Evolutionary conservation across 1,140 invertebrate species (phyloP), one percentile per base, ranked within the genome.

Genomic region (Propsilocerus akamusi): DNA sequence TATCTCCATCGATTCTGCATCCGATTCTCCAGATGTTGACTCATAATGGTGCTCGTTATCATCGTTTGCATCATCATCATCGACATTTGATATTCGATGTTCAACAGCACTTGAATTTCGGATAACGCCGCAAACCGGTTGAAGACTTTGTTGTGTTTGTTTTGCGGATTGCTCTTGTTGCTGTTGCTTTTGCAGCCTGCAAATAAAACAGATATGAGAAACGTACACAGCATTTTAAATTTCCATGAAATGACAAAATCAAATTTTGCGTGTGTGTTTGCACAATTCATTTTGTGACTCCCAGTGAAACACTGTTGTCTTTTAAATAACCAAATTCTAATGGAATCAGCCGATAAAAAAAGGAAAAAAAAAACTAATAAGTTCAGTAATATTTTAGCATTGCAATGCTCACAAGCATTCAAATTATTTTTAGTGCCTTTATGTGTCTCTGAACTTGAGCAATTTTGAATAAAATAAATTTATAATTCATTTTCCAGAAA

Each of bases 1-100:
- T 1, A 55, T 57, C 28, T 58, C 57, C 51, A 53, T 53, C 8
- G 55, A 55, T 7, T 65, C 71, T 50, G 70, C 68, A 51, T 72
- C 68, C 46, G 63, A 69, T 22, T 58, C 57, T 14, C 51, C 41
- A 20, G 34, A 41, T 17, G 34, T 41, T 41, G 34, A 41, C 17
- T 41, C 34, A 41, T 41, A 41, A 17, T 41, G 17, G 22, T 41
- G 14, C 1, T 37, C 17, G 22, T 41, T 41, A 17, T 41, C 34
- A 20, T 41, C 34, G 10, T 14, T 41, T 41, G 10, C 5, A 5
- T 41, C 22, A 20, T 17, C 14, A 20, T 17, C 10, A 20, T 6
- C 34, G 3, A 7, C 22, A 17, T 6, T 17, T 17, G 22, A 17
- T 41, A 17, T 41, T 20, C 17, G n/a, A 41, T 41, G 17, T 17